Evolutionary conservation across 2,888 invertebrate species (phyloP), one percentile per base, ranked within the genome.

Genomic region (Doris montereyensis): DNA sequence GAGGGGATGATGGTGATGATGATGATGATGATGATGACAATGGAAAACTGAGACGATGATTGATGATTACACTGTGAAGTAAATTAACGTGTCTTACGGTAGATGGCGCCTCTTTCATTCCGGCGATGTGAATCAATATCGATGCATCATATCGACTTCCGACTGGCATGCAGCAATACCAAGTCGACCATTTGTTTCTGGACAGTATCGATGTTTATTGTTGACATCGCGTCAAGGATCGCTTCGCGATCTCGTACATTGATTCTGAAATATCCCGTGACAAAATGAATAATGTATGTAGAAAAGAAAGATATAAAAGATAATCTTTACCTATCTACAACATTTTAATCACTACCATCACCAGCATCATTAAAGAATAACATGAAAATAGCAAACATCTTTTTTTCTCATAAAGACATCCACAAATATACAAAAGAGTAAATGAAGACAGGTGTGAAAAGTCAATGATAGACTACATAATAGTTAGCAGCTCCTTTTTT

Each of bases 151-250:
- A 21, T 35, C 34, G 1, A 76, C 75, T 24, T 84, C 82, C 1
- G 82, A 81, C 1, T 75, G 65, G 8, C 76, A 26, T 13, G 68
- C 21, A 79, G 76, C 26, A 86, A 76, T 8, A 87, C 82, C 2
- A 74, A 72, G 5, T 84, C 78, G 1, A 82, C 81, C 1, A 87
- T 75, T 8, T 84, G 70, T 1, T 78, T 52, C 68, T 86, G 85
- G 4, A 82, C 76, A 24, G 76, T 72, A 3, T 83, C 80, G 2
- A 83, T 79, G 4, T 81, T 77, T 21, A 85, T 13, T 1, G 79
- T 79, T 32, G 83, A 82, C 62, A 84, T 73, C 2, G 84, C 86
- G 80, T 87, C 87, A n/a, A 85, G 35, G 78, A 87, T 85, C 52
- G 78, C 81, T 8, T 82, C 78, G 58, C 81, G 80, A 57, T 83